Conservation (phyloP, 2,797 vertebrate genomes). For the Gorsachius magnificus region DNA sequence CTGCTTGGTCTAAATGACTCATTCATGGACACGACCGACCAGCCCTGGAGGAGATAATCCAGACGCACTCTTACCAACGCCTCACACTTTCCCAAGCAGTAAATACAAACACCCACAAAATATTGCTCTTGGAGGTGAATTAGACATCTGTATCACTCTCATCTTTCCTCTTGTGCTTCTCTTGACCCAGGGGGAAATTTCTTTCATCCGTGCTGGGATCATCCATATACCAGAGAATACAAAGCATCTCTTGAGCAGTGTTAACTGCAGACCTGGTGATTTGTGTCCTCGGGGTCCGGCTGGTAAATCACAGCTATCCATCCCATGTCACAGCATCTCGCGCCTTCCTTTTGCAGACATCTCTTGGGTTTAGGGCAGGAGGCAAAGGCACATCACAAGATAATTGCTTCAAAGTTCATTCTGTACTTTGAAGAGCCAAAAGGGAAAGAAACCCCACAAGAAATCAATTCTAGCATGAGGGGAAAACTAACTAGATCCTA, state of each 20-base stretch:
- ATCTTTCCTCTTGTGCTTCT: background rate
- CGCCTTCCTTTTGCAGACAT: background rate
- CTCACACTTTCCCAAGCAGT: background rate
- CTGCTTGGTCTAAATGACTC: background rate
- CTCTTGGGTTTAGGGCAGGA: background rate
- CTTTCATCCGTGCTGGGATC: background rate
- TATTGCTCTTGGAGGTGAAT: background rate
- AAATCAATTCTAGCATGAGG: background rate
- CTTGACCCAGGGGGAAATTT: background rate
- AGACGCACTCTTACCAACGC: accelerated
- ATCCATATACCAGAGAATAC: background rate
- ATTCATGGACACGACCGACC: background rate
- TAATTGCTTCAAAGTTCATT: background rate
- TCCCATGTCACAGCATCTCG: background rate
- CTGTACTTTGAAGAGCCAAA: background rate
- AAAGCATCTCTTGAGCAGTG: background rate
- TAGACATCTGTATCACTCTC: background rate
- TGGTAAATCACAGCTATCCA: background rate
- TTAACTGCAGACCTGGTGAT: background rate
- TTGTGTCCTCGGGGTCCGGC: background rate
- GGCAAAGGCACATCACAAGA: background rate
- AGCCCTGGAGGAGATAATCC: background rate
- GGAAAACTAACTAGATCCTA: background rate
- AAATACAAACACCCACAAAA: background rate
- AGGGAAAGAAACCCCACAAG: background rate